phyloP scores from a whole-genome alignment of 2,113 vertebrate species.

The Corythornis cristatus region DNA sequence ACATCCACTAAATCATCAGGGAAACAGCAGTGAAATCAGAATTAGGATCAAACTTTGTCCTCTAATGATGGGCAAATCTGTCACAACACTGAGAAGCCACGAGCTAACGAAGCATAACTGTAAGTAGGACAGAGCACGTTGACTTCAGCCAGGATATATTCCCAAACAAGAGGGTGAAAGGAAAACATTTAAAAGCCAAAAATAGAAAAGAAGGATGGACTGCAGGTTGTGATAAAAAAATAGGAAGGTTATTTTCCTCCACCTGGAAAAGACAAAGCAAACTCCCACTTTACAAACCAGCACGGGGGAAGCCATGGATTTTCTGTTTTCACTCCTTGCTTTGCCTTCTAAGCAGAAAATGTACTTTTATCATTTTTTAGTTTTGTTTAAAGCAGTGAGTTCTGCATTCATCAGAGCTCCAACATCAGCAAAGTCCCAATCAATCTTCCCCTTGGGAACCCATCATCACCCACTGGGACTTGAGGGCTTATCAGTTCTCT shows the following conservation, averaged over 20 bases:
- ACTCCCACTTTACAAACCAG: neutral
- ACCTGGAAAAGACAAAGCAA: neutral
- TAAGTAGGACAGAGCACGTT: neutral
- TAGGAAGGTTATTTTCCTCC: neutral
- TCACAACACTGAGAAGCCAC: neutral
- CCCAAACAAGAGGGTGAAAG: neutral
- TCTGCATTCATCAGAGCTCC: neutral
- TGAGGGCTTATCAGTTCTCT: neutral
- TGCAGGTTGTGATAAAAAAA: neutral
- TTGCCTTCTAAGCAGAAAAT: neutral
- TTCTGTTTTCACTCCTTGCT: neutral
- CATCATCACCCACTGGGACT: neutral
- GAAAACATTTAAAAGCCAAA: neutral
- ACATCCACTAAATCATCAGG: neutral
- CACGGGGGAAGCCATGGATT: neutral
- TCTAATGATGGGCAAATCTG: accelerated
- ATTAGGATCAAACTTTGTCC: neutral
- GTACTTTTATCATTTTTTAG: neutral
- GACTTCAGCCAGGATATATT: neutral
- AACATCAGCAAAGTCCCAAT: neutral
- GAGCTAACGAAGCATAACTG: neutral
- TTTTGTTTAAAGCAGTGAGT: neutral
- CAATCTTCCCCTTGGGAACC: neutral
- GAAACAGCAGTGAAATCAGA: neutral
- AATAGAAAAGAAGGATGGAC: neutral